phyloP scores from a whole-genome alignment of 53 echinoderm and acorn worm genomes.

The Crossaster papposus region DNA sequence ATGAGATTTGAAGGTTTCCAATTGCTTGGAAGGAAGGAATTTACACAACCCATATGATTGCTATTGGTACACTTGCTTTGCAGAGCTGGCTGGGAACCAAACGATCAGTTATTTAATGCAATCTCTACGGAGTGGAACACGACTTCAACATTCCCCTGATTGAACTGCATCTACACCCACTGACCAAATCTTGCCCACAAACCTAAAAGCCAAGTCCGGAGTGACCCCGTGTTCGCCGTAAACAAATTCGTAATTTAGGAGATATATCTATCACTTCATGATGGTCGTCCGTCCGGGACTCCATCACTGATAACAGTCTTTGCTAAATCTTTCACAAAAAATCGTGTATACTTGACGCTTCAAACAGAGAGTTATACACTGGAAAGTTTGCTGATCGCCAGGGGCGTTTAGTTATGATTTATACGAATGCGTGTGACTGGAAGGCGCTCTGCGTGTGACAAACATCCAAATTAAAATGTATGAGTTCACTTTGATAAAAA shows the following conservation, averaged over 20 bases:
- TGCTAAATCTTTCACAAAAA: neutral
- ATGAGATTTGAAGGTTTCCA: neutral
- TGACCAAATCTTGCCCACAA: no score
- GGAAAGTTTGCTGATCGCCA: neutral
- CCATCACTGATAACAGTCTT: neutral
- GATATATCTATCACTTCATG: conserved; percentile 12
- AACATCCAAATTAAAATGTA: neutral
- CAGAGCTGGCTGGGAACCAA: neutral
- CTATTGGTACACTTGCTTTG: neutral
- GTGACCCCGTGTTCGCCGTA: neutral
- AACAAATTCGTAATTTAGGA: conserved; percentile 9
- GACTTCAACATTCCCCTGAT: neutral
- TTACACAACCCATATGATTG: neutral
- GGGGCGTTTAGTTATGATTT: neutral
- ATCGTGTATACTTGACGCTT: neutral
- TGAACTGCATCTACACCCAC: neutral
- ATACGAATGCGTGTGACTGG: neutral
- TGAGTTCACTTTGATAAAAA: neutral
- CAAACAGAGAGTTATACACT: neutral
- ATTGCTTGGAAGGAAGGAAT: neutral
- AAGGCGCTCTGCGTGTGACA: conserved; percentile 7
- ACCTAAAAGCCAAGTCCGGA: neutral
- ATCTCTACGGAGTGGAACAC: neutral
- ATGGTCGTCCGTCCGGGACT: conserved; percentile 37
- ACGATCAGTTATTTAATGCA: neutral